Evolutionary conservation across 92 coral and sea anemone species (phyloP), one percentile per base, ranked within the genome.

Genomic region (Porites rus): DNA sequence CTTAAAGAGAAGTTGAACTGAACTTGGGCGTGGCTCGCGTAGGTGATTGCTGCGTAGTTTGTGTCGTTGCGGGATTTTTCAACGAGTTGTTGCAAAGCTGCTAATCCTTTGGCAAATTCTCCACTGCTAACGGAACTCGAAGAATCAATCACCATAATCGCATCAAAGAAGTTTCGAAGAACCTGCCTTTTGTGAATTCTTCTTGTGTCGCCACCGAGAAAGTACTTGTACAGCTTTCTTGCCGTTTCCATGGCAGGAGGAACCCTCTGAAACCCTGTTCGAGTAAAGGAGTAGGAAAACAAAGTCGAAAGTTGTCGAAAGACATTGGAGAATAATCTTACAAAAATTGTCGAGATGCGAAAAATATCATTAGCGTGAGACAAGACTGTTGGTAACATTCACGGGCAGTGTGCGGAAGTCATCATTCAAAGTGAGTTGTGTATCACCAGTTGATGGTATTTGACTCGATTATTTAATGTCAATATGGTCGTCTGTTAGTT

Each of bases 121-220:
- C 81, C 84, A 12, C 74, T 83, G 62, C 89, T 94, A 54, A 94
- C 88, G 5, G 98, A 94, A 51, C 98, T 94, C 14, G 98, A 94
- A 11, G 96, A 85, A 84, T 94, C 98, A 21, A 94, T 20, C 56
- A 94, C 88, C 69, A 87, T 84, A 18, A 85, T 82, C 1, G 88
- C 94, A 77, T 94, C 98, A 68, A 93, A 94, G 67, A 80, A 78
- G 76, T 90, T 52, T 61, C 75, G 51, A 79, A 65, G 76, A 63
- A 94, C 65, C 92, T 70, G 81, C 70, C 91, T 69, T 74, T 62
- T 76, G 22, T 88, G 90, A 6, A 78, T 79, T 18, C 53, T 73
- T 43, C 91, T 92, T 6, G 84, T 84, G 16, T 84, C 74, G 9
- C 80, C 86, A 64, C 82, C 79, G 14, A 92, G 91, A 76, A 94